Conservation (phyloP, 2,113 vertebrate genomes). For the Saccopteryx leptura region DNA sequence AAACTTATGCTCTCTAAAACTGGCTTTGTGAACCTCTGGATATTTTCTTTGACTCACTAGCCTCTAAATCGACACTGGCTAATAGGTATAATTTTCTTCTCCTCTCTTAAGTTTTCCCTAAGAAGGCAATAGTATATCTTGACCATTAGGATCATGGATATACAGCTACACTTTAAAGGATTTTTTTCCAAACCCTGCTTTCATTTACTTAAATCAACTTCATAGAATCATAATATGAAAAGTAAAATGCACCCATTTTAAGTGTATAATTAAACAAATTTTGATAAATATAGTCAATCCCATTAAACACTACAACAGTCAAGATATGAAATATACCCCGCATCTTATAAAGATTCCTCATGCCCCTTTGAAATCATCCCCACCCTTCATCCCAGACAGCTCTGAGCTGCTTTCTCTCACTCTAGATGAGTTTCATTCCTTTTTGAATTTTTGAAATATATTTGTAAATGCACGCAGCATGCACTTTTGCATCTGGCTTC, state of each 20-base stretch:
- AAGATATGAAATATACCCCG: not conserved
- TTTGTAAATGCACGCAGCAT: not conserved
- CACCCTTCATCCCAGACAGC: not conserved
- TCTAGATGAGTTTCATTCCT: not conserved
- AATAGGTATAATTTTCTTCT: slow-evolving; percentile 75
- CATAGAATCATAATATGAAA: not conserved
- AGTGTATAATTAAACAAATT: not conserved
- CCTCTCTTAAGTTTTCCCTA: slow-evolving; percentile 80
- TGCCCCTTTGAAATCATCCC: not conserved
- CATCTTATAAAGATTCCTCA: not conserved
- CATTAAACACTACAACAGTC: not conserved
- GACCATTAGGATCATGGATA: slow-evolving; percentile 95
- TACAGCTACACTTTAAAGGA: slow-evolving; percentile 96
- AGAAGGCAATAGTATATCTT: slow-evolving; percentile 84
- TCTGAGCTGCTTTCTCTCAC: not conserved
- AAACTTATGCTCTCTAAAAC: slow-evolving; percentile 79
- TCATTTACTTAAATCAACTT: not conserved
- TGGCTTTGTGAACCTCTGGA: slow-evolving; percentile 79
- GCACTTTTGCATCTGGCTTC: not conserved
- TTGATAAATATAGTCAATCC: not conserved
- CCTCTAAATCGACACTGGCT: slow-evolving; percentile 81
- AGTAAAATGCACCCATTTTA: not conserved
- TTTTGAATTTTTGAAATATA: slow-evolving; percentile 4
- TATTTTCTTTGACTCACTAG: slow-evolving; percentile 84
- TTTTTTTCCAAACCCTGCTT: slow-evolving; percentile 94